Evolutionary conservation across 2,797 vertebrate species (phyloP).

Genomic region (Babyrousa celebensis): DNA sequence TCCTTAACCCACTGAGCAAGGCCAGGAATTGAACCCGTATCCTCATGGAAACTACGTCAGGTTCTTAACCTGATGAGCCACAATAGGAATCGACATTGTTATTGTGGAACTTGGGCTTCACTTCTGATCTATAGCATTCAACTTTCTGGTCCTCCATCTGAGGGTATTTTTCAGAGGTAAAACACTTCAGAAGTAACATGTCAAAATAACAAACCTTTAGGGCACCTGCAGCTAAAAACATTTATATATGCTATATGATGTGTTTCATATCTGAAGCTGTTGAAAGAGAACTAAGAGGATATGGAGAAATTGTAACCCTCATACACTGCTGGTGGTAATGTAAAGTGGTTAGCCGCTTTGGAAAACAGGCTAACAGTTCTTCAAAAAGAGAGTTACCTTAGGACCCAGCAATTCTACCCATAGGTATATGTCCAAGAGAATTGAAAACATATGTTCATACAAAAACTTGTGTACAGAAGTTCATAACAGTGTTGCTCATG

Average conservation of each 20-base stretch:
- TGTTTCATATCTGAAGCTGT: background rate
- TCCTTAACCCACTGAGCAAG: too few species aligned
- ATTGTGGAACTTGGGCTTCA: constrained; percentile 4
- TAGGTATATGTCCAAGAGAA: background rate
- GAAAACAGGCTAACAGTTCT: background rate
- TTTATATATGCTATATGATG: background rate
- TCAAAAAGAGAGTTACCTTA: background rate
- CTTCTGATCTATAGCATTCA: background rate
- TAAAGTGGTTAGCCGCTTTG: background rate
- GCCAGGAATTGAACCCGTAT: too few species aligned
- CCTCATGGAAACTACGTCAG: too few species aligned
- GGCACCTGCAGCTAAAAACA: background rate
- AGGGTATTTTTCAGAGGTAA: background rate
- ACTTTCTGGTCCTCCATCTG: background rate
- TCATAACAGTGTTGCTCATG: background rate
- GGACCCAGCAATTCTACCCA: background rate
- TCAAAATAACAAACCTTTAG: constrained; percentile 27
- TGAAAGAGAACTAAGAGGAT: constrained; percentile 36
- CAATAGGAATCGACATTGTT: background rate
- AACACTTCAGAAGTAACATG: constrained; percentile 24
- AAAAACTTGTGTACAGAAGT: background rate
- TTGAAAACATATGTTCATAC: background rate
- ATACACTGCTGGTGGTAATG: background rate
- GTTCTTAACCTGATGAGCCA: too few species aligned
- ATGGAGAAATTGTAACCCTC: constrained; percentile 18